phyloP scores from a whole-genome alignment of 2,888 invertebrate genomes.

The Synanthedon tipuliformis region DNA sequence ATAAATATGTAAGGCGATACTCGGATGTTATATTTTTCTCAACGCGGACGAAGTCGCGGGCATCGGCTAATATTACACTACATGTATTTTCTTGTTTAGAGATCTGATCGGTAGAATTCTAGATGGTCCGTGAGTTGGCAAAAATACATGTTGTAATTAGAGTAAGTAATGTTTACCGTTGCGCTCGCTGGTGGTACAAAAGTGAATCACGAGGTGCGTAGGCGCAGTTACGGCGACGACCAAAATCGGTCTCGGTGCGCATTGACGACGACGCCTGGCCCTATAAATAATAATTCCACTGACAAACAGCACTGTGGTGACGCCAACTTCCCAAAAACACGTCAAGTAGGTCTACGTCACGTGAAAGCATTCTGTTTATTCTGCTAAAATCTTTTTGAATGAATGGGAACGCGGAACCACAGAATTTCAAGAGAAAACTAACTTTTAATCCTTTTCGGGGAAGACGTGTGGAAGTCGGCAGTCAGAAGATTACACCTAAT shows the following conservation, averaged over 20 bases:
- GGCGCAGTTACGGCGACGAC: slow-evolving; percentile 39
- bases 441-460: too few species aligned
- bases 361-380: slow-evolving; percentile 5
- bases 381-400: background rate
- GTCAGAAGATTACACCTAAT: too few species aligned
- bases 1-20: too few species aligned
- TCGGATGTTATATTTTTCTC: too few species aligned
- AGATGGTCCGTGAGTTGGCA: slow-evolving; percentile 8
- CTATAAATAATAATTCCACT: slow-evolving; percentile 29
- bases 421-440: too few species aligned
- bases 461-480: too few species aligned
- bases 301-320: slow-evolving; percentile 21
- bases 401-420: too few species aligned
- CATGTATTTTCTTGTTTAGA: too few species aligned
- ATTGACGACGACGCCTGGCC: slow-evolving; percentile 33
- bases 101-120: too few species aligned
- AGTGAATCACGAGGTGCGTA: slow-evolving; percentile 58
- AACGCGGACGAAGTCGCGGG: too few species aligned
- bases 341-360: slow-evolving; percentile 13
- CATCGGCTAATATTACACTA: too few species aligned
- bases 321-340: slow-evolving; percentile 17
- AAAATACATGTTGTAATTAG: slow-evolving; percentile 45
- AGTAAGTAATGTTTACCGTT: slow-evolving; percentile 58
- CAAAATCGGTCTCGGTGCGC: slow-evolving; percentile 40
- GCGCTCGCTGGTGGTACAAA: slow-evolving; percentile 46